Conservation (phyloP, 2,797 vertebrate genomes). For the Dallia pectoralis region DNA sequence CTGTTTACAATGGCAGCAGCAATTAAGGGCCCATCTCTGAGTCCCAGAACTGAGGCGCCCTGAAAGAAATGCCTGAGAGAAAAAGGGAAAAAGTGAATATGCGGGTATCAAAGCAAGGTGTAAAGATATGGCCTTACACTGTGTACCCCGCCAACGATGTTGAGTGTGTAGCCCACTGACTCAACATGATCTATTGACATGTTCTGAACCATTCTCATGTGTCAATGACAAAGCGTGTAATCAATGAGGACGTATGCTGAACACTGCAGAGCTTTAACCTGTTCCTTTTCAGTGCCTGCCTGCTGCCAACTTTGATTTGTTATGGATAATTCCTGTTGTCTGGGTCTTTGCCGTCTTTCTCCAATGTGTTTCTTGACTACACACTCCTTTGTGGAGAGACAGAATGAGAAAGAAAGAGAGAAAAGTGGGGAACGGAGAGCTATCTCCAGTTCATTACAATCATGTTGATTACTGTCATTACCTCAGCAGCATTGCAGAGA, state of each 20-base stretch:
- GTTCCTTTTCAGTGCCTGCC: background rate
- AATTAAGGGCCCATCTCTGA: too few relatives aligned
- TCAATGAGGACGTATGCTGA: too few relatives aligned
- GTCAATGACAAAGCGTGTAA: too few relatives aligned
- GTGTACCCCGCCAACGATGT: too few relatives aligned
- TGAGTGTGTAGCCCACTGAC: too few relatives aligned
- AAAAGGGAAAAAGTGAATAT: too few relatives aligned
- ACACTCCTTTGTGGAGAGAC: background rate
- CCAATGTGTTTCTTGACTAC: background rate
- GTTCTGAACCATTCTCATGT: too few relatives aligned
- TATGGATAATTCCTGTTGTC: background rate
- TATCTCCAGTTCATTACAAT: conserved; percentile 39
- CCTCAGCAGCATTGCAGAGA: background rate
- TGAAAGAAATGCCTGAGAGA: too few relatives aligned
- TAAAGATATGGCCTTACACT: too few relatives aligned
- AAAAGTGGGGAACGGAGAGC: conserved; percentile 31
- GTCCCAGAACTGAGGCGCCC: background rate
- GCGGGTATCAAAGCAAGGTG: too few relatives aligned
- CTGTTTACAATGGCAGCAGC: background rate
- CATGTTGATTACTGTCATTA: conserved; percentile 37
- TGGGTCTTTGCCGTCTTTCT: background rate
- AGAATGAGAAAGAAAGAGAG: conserved; percentile 35
- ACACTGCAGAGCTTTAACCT: background rate
- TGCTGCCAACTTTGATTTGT: conserved; percentile 1
- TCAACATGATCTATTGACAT: too few relatives aligned